Evolutionary conservation across 2,797 vertebrate genomes (phyloP), one percentile per base, ranked within the genome.

Genomic region (Centroberyx gerrardi): DNA sequence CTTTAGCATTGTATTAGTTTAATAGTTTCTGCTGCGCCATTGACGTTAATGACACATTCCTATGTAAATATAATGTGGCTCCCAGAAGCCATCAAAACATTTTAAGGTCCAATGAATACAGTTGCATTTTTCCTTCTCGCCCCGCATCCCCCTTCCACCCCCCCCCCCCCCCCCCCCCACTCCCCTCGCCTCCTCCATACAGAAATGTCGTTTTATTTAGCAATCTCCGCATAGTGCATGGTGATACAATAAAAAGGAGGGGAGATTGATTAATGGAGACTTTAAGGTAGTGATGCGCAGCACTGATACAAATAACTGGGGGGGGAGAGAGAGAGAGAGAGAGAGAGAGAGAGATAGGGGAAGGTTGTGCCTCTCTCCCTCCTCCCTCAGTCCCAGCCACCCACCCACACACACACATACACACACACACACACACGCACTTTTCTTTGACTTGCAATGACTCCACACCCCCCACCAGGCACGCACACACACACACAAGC

Each of bases 51-150:
- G 96, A 96, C 96, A 96, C 94, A 96, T 96, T 97, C 96, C 95
- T 96, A 94, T 97, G 96, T 96, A 98, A 97, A 97, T 96, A 96
- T 95, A 96, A 96, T 95, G 96, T 96, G 81, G 85, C 69, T 83
- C 95, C 92, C 95, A 96, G 96, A 97, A 97, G 96, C 96, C 96
- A 97, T 97, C 96, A 97, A 96, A 95, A 95, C 96, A 96, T 96
- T 97, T 97, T 97, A 97, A 97, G 97, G 97, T 98, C 98, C 96
- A 97, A 96, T 97, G 97, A 96, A 94, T 98, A 96, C 95, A 93
- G 95, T 96, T 95, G 95, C 94, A 93, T 94, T 97, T 96, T 93
- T 90, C 92, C 94, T 95, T 95, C 22, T 93, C 94, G 51, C 48
- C 65, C 68, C 46, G 38, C 65, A 62, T 18, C 51, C 27, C 17